Evolutionary conservation across 2,797 vertebrate species (phyloP).

Genomic region (Halcyon badia): DNA sequence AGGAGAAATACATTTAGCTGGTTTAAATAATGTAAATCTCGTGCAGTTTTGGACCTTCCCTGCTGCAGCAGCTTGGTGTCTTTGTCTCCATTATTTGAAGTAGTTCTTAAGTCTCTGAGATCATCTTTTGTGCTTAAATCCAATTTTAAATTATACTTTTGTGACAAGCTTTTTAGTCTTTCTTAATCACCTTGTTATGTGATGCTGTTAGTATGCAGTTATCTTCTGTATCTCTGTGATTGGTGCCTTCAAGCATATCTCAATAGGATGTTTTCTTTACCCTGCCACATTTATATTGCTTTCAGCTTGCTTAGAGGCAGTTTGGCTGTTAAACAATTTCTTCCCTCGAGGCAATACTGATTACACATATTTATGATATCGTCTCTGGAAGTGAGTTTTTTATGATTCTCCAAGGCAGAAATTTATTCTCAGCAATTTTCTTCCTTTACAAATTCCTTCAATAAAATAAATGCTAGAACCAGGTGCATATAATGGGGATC

Average conservation of each 20-base stretch:
- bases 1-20: not conserved
- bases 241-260: conserved; percentile 6
- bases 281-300: conserved; percentile 20
- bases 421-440: conserved; percentile 30
- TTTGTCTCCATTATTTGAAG: not conserved
- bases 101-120: not conserved
- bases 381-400: conserved; percentile 22
- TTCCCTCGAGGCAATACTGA: conserved; percentile 26
- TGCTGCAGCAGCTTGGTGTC: not conserved
- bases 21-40: not conserved
- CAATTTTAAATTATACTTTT: not conserved
- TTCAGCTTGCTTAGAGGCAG: conserved; percentile 31
- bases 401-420: conserved; percentile 14
- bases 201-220: not conserved
- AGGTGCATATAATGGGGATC: not conserved
- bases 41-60: not conserved
- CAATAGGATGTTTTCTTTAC: conserved; percentile 12
- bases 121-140: not conserved
- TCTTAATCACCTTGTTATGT: not conserved
- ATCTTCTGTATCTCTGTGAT: not conserved
- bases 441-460: conserved; percentile 15
- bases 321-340: conserved; percentile 35
- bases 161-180: conserved; percentile 9
- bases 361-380: conserved; percentile 33
- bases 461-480: not conserved